A percentile compares a stretch with the other conserved stretches of the same genome.
Evolutionary conservation across 2,888 invertebrate species (phyloP).

Genomic region (Drosophila atroscutellata): DNA sequence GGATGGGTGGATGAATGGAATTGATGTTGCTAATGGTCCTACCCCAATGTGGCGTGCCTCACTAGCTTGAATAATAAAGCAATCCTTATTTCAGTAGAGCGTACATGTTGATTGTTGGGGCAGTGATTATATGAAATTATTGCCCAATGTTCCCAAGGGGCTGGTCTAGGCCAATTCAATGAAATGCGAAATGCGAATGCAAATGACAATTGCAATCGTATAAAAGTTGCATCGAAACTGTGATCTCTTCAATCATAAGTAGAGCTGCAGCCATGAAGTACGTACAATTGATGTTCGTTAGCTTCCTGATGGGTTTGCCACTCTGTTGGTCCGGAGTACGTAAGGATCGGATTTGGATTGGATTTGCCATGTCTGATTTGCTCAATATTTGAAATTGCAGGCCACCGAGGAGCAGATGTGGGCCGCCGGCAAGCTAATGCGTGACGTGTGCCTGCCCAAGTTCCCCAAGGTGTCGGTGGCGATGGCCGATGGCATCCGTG

Average conservation of each 20-base stretch:
- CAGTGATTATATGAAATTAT: constrained; percentile 27
- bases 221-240: constrained; percentile 29
- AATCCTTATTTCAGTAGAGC: constrained; percentile 12
- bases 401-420: constrained; percentile 87
- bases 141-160: constrained; percentile 3
- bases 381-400: constrained; percentile 47
- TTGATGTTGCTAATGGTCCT: constrained; percentile 10
- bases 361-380: not conserved
- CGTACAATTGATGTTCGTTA: constrained; percentile 16
- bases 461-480: constrained; percentile 83
- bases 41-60: constrained; percentile 34
- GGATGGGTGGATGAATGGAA: constrained; percentile 2
- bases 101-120: constrained; percentile 5
- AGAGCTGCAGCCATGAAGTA: constrained; percentile 24
- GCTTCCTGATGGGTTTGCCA: constrained; percentile 34
- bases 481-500: constrained; percentile 76
- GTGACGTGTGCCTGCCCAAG: constrained; percentile 89
- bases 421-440: constrained; percentile 87
- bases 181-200: constrained; percentile 3
- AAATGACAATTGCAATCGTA: constrained; percentile 12
- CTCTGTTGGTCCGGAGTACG: constrained; percentile 40
- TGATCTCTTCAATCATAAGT: constrained; percentile 12
- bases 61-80: constrained; percentile 16
- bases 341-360: not conserved
- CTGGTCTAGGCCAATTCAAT: constrained; percentile 8